phyloP scores from a whole-genome alignment of 2,113 vertebrate genomes.

The Barnardius zonarius region DNA sequence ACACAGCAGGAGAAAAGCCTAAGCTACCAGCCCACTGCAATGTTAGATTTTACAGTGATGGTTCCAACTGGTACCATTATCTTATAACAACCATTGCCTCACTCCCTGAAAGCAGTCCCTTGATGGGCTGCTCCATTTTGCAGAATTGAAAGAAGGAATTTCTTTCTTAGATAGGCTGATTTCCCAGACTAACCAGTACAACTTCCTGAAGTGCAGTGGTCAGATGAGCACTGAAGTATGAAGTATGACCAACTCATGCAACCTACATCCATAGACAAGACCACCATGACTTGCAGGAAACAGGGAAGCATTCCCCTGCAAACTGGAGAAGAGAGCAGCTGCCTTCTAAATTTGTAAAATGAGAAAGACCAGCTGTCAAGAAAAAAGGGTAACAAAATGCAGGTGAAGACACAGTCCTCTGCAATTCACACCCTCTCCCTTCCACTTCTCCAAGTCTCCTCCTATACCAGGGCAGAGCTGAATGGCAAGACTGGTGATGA shows the following conservation, averaged over 20 bases:
- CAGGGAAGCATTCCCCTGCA: neutral
- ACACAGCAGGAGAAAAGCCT: neutral
- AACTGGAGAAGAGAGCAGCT: neutral
- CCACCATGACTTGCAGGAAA: neutral
- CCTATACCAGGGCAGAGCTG: neutral
- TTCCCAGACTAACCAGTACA: neutral
- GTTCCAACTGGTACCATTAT: neutral
- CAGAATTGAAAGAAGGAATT: neutral
- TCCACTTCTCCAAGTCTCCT: neutral
- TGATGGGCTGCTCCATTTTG: neutral
- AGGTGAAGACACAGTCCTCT: neutral
- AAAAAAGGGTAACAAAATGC: neutral
- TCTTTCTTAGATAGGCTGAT: neutral
- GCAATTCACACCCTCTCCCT: neutral
- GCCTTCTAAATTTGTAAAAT: neutral
- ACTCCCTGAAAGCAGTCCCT: neutral
- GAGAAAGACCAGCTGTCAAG: neutral
- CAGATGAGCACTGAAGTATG: neutral
- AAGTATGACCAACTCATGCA: neutral
- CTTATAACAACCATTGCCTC: fast-evolving
- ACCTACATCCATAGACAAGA: neutral
- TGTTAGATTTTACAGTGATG: neutral
- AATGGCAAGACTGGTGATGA: neutral
- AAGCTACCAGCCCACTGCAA: neutral
- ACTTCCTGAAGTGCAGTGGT: neutral